phyloP scores from a whole-genome alignment of 2,888 invertebrate species.

The Pyrrhosoma nymphula region DNA sequence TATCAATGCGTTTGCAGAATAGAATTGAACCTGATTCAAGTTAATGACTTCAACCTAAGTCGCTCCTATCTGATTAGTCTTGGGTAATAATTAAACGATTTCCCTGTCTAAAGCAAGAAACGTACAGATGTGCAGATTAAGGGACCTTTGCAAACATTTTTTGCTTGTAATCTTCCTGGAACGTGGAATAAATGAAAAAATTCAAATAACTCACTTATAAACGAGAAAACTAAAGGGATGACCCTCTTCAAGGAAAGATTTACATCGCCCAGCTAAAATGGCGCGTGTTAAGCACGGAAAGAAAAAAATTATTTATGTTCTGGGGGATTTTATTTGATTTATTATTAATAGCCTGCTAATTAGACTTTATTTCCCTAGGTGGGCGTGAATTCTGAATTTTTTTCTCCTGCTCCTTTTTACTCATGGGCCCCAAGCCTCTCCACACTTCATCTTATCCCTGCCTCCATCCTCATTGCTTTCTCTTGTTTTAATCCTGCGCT shows the following conservation, averaged over 20 bases:
- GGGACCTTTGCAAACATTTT: no score
- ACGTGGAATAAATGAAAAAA: no score
- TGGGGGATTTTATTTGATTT: not conserved
- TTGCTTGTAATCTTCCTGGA: no score
- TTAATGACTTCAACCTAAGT: no score
- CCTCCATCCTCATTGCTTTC: not conserved
- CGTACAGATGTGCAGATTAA: no score
- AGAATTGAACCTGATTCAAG: no score
- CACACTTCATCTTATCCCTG: not conserved
- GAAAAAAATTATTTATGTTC: not conserved
- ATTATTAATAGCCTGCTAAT: not conserved
- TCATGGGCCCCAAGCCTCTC: not conserved
- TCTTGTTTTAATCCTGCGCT: not conserved
- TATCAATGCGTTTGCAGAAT: no score
- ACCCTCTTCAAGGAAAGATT: not conserved
- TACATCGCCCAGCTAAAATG: not conserved
- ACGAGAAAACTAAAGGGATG: not conserved
- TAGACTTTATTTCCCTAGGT: not conserved
- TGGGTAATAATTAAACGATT: no score
- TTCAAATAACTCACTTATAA: no score
- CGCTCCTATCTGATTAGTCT: no score
- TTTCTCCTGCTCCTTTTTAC: not conserved
- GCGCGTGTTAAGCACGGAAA: not conserved
- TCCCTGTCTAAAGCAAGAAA: no score
- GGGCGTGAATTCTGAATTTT: no score